phyloP scores from a whole-genome alignment of 2,797 vertebrate genomes.

The Enteromius trimaculatus region DNA sequence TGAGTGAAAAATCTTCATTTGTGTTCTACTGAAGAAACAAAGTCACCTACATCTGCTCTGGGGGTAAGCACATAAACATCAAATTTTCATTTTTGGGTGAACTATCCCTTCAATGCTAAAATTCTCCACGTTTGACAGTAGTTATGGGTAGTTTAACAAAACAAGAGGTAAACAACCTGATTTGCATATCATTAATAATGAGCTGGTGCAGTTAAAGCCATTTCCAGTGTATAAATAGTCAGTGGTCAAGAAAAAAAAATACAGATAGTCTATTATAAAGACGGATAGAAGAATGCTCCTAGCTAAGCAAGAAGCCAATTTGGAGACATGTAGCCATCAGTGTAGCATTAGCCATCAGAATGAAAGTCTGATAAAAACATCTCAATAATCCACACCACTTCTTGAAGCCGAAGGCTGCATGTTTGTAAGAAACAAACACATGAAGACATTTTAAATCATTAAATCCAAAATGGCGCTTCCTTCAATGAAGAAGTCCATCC shows the following conservation, averaged over 20 bases:
- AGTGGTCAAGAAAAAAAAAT: not conserved
- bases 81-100: too few relatives aligned
- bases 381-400: not conserved
- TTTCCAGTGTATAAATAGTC: constrained; percentile 35
- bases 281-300: not conserved
- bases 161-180: constrained; percentile 5
- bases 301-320: not conserved
- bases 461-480: not conserved
- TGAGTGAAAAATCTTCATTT: too few relatives aligned
- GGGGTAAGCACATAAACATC: too few relatives aligned
- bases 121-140: not conserved
- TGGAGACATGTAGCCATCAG: not conserved
- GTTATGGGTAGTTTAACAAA: not conserved
- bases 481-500: not conserved
- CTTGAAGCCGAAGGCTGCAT: not conserved
- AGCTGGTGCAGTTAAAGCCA: constrained; percentile 28
- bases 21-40: too few relatives aligned
- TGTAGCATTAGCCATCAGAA: not conserved
- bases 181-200: constrained; percentile 7
- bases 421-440: not conserved
- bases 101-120: not conserved
- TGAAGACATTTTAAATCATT: not conserved
- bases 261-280: not conserved
- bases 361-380: not conserved
- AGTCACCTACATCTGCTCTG: too few relatives aligned